Base-by-base conservation (phyloP, 2,797 vertebrate genomes). In the Iguana delicatissima region DNA sequence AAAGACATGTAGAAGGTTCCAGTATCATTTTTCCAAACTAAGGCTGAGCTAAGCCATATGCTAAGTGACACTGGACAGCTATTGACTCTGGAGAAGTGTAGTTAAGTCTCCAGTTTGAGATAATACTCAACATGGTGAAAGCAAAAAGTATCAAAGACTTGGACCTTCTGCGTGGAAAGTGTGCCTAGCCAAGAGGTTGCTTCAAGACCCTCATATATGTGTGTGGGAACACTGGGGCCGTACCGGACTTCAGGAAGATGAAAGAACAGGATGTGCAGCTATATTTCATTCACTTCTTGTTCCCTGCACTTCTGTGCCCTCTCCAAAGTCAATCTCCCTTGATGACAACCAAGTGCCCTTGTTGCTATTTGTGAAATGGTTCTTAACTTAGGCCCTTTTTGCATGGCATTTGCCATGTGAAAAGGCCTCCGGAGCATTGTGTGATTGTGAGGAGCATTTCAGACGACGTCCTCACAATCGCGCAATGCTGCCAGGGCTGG, bases 1-100 rank as follows among this genome's bases (percentile, higher is more conserved):
- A 93, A 95, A 89, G 91, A 85, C 18, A 89, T 20, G 72, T 52
- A 29, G 46, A 85, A 62, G n/a, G 32, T 16, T 72, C 5, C 67
- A 85, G 6, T 74, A 6, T 18, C 59, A 4, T 24, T 57, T 20
- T 57, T 42, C 52, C 50, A 86, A 74, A 52, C 26, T 22, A 0
- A 20, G 35, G 35, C 32, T 22, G 67, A 29, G 16, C 69, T 85
- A 72, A 72, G 13, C 8, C 42, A 35, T 32, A 64, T 83, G n/a
- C 59, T 22, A 26, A 35, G 57, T 42, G 59, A n/a, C 32, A 46
- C 8, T 32, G 6, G 18, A n/a, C 46, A 55, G 5, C 67, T 24
- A 26, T 52, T 50, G 22, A 29, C 42, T 22, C 46, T 18, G 18
- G 20, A 55, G 14, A 59, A 35, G 22, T 74, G n/a, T 76, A 38